Percentiles rank a stretch among this genome's conserved stretches.
phyloP scores from a whole-genome alignment of 1,140 invertebrate genomes.

The Drosophila teissieri region DNA sequence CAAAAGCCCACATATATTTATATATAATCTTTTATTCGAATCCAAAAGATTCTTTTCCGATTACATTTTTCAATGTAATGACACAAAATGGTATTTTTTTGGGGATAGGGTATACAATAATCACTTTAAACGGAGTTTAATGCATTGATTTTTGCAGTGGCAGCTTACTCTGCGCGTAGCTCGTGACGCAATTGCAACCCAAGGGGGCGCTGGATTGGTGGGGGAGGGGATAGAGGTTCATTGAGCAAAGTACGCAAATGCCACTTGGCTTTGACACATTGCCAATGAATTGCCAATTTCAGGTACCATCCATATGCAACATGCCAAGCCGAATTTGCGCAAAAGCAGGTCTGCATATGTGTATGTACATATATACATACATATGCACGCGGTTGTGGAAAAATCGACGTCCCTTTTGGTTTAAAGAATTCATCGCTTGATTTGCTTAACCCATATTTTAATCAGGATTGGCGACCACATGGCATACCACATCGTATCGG shows the following conservation, averaged over 20 bases:
- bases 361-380: too few species aligned
- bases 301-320: slow-evolving; percentile 22
- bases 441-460: slow-evolving; percentile 10
- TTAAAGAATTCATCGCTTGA: background rate
- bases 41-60: too few species aligned
- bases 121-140: background rate
- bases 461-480: background rate
- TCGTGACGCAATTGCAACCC: slow-evolving; percentile 22
- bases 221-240: slow-evolving; percentile 7
- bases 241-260: slow-evolving; percentile 38
- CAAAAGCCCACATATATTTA: background rate
- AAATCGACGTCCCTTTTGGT: too few species aligned
- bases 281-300: slow-evolving; percentile 37
- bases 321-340: slow-evolving; percentile 26
- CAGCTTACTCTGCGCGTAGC: slow-evolving; percentile 13
- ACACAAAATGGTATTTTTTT: background rate
- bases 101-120: background rate
- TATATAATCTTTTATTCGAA: too few species aligned
- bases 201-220: background rate
- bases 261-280: slow-evolving; percentile 42
- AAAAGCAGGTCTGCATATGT: background rate
- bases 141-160: background rate
- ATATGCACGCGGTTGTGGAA: too few species aligned
- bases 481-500: slow-evolving; percentile 11
- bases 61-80: too few species aligned